These are phyloP conservation scores for Irena cyanogastra DNA, from an alignment of 2,113 vertebrate species.

Conservation along the genomic window DNA sequence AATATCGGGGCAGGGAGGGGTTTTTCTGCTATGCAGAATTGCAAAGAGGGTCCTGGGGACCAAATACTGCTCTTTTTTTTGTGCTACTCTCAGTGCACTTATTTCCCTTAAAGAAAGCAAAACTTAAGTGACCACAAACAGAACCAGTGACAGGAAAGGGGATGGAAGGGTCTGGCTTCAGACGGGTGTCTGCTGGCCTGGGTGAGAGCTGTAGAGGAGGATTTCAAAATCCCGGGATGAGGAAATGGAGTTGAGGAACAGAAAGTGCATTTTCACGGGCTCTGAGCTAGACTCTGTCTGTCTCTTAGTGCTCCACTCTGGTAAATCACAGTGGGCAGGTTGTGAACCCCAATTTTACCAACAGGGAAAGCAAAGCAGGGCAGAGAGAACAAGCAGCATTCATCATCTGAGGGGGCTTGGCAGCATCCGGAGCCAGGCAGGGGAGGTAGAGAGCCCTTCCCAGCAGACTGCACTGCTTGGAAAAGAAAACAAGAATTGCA, in stretches of 20 bases:
- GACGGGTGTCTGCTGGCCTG: accelerated
- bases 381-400: neutral
- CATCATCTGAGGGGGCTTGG: neutral
- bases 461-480: neutral
- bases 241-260: neutral
- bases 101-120: neutral
- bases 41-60: neutral
- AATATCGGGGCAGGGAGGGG: neutral
- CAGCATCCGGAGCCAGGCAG: neutral
- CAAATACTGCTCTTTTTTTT: neutral
- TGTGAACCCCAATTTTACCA: neutral
- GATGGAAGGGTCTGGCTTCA: neutral
- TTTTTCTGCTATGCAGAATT: neutral
- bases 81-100: neutral
- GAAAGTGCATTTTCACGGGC: neutral
- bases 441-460: neutral
- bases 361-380: neutral
- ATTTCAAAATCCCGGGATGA: neutral
- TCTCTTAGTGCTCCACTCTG: neutral
- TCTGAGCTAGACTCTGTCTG: neutral
- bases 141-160: neutral
- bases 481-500: neutral
- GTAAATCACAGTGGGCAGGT: neutral
- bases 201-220: neutral
- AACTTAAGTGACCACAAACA: neutral